Percentiles rank a stretch among this genome's conserved stretches.
phyloP scores from a whole-genome alignment of 2,888 invertebrate genomes.

The Teleogryllus oceanicus region DNA sequence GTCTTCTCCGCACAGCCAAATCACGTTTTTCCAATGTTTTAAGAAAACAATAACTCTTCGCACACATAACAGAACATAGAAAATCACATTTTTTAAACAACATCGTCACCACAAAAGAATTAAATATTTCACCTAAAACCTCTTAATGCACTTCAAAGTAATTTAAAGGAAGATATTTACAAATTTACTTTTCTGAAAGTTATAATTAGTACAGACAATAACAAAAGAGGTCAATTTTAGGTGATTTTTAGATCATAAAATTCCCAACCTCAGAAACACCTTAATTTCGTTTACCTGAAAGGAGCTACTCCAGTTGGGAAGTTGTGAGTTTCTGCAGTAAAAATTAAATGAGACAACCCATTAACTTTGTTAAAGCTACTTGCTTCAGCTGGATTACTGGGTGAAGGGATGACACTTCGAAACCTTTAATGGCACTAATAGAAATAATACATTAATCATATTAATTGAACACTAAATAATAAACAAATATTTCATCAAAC shows the following conservation, averaged over 20 bases:
- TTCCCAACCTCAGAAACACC: too few species aligned
- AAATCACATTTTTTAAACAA: too few species aligned
- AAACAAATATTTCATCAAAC: not conserved
- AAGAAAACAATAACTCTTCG: too few species aligned
- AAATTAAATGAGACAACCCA: slow-evolving; percentile 80
- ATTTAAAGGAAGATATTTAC: too few species aligned
- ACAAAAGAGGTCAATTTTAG: too few species aligned
- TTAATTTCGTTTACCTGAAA: slow-evolving; percentile 55
- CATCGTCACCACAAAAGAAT: not conserved
- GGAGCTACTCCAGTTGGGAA: slow-evolving; percentile 97
- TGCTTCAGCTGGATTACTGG: slow-evolving; percentile 63
- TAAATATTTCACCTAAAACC: not conserved
- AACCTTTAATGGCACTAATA: slow-evolving; percentile 83
- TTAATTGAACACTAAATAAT: not conserved
- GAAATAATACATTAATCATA: slow-evolving; percentile 3
- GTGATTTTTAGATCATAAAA: too few species aligned
- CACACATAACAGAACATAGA: too few species aligned
- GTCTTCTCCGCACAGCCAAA: too few species aligned
- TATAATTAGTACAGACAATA: too few species aligned
- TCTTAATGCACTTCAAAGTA: not conserved
- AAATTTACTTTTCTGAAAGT: too few species aligned
- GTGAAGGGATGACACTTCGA: slow-evolving; percentile 66
- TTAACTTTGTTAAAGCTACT: slow-evolving; percentile 54
- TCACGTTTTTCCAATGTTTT: too few species aligned
- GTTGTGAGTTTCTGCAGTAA: slow-evolving; percentile 98